These are phyloP conservation scores for Meganola albula DNA, from an alignment of 2,888 invertebrate species.

Conservation along the genomic window DNA sequence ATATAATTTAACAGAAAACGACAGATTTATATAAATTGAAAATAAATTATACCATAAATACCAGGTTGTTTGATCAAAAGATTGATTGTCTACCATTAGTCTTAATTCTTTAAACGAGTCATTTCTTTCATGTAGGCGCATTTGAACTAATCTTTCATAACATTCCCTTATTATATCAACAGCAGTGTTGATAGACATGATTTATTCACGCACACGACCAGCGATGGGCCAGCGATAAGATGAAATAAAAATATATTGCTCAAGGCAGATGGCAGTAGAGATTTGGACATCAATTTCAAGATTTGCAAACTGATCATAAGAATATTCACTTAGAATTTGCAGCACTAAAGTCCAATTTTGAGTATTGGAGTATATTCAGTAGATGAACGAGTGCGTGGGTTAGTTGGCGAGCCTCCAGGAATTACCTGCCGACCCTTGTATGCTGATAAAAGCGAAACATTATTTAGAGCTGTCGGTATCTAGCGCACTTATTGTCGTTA, in stretches of 20 bases:
- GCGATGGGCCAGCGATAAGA: slow-evolving; percentile 47
- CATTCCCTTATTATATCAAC: slow-evolving; percentile 31
- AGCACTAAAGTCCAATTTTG: slow-evolving; percentile 32
- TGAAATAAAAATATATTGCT: slow-evolving; percentile 61
- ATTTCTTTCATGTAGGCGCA: slow-evolving; percentile 17
- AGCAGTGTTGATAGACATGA: slow-evolving; percentile 33
- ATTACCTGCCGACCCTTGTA: slow-evolving; percentile 72
- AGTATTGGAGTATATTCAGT: slow-evolving; percentile 28
- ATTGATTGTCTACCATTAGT: slow-evolving; percentile 20
- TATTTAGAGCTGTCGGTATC: slow-evolving; percentile 62
- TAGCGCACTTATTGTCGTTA: slow-evolving; percentile 51
- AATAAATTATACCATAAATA: too few species aligned
- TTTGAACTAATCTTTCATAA: slow-evolving; percentile 31
- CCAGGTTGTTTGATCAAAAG: too few species aligned
- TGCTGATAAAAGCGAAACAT: slow-evolving; percentile 66
- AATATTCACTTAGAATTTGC: slow-evolving; percentile 29
- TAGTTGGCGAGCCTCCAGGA: slow-evolving; percentile 58
- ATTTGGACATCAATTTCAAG: slow-evolving; percentile 67
- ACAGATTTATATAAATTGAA: too few species aligned
- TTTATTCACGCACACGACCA: slow-evolving; percentile 41
- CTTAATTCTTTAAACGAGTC: slow-evolving; percentile 21
- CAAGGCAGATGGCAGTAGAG: slow-evolving; percentile 60
- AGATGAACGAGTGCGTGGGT: slow-evolving; percentile 59
- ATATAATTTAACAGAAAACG: too few species aligned
- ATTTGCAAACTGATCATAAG: slow-evolving; percentile 28